Conservation (phyloP, 2,797 vertebrate genomes). For the Pseudochromis fuscus region DNA sequence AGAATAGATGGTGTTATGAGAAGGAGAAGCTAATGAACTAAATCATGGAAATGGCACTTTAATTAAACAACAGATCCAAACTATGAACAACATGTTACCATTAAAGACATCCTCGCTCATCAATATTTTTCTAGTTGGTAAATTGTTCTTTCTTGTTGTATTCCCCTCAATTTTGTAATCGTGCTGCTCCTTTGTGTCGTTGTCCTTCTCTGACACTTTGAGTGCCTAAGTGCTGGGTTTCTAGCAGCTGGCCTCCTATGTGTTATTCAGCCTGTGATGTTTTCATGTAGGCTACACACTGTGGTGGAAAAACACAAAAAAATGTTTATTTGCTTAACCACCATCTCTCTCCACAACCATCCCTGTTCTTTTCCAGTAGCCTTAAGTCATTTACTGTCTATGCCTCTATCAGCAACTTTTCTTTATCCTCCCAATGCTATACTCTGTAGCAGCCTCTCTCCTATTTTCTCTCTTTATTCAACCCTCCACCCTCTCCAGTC, state of each 20-base stretch:
- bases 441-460: conserved; percentile 20
- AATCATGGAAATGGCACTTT: conserved; percentile 75
- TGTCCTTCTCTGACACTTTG: conserved; percentile 42
- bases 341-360: conserved; percentile 30
- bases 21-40: conserved; percentile 72
- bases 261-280: conserved; percentile 67
- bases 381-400: conserved; percentile 21
- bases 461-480: conserved; percentile 17
- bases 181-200: conserved; percentile 38
- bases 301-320: conserved; percentile 45
- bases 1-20: conserved; percentile 67
- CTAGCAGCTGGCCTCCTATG: conserved; percentile 60
- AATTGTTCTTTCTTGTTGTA: conserved; percentile 22
- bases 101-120: conserved; percentile 49
- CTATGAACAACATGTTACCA: conserved; percentile 58
- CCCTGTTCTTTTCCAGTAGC: conserved; percentile 16
- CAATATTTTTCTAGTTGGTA: conserved; percentile 28
- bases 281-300: conserved; percentile 60
- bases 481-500: conserved; percentile 20
- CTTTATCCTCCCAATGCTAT: conserved; percentile 27
- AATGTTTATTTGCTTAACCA: conserved; percentile 59
- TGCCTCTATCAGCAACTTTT: conserved; percentile 38
- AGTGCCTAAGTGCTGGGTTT: conserved; percentile 54
- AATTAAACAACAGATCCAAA: conserved; percentile 71
- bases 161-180: conserved; percentile 24